Evolutionary conservation across 2,797 vertebrate genomes (phyloP).

Genomic region (Molossus molossus): DNA sequence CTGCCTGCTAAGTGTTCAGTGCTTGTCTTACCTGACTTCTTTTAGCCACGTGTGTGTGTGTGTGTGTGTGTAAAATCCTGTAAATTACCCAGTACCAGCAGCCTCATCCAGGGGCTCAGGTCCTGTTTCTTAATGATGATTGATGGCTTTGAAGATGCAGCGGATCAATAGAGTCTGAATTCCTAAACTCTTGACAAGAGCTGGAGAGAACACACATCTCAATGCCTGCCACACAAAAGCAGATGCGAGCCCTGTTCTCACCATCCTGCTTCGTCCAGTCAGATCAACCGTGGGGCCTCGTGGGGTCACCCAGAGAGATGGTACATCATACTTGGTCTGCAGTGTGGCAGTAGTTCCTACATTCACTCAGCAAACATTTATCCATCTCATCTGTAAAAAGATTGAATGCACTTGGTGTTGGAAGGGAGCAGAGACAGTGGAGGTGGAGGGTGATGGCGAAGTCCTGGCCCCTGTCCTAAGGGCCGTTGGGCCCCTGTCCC

Average conservation of each 20-base stretch:
- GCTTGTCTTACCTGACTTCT: conserved; percentile 40
- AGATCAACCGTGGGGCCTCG: background rate
- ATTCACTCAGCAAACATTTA: background rate
- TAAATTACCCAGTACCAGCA: conserved; percentile 74
- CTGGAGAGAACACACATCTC: conserved; percentile 79
- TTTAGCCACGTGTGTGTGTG: conserved; percentile 3
- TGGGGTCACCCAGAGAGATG: background rate
- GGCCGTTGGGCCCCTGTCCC: background rate
- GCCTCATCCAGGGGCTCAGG: conserved; percentile 61
- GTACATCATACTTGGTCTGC: background rate
- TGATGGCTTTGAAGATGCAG: conserved; percentile 82
- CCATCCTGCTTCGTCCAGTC: background rate
- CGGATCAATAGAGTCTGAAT: conserved; percentile 84
- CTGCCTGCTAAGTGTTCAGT: background rate
- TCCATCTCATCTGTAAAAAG: background rate
- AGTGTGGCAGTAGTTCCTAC: background rate
- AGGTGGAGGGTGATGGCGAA: background rate
- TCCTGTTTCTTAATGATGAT: conserved; percentile 85
- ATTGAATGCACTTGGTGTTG: background rate
- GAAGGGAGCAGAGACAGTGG: fast-evolving
- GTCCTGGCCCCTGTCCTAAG: background rate
- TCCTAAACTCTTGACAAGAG: conserved; percentile 84
- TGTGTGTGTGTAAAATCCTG: conserved; percentile 50
- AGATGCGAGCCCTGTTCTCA: background rate
- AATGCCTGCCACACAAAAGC: conserved; percentile 61